These are phyloP conservation scores for Oceanodroma tethys DNA, from an alignment of 2,113 vertebrate species.

Conservation along the genomic window DNA sequence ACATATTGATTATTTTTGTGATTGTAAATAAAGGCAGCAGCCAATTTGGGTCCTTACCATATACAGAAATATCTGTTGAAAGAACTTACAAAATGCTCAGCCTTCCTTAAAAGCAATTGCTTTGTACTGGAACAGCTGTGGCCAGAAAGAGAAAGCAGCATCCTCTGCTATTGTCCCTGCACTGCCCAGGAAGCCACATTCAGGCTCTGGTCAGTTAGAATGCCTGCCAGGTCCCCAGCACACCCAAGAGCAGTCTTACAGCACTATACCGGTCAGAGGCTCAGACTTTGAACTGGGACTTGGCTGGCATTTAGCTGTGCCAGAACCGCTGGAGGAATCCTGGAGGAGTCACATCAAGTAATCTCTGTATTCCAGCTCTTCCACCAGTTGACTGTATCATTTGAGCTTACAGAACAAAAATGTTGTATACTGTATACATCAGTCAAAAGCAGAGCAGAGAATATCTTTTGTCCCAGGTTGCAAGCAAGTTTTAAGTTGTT, in stretches of 20 bases:
- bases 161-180: not conserved
- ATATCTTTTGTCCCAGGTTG: not conserved
- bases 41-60: not conserved
- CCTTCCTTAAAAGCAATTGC: not conserved
- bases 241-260: not conserved
- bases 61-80: not conserved
- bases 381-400: not conserved
- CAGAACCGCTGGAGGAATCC: not conserved
- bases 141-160: not conserved
- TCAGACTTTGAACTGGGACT: not conserved
- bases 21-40: not conserved
- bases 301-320: not conserved
- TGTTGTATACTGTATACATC: not conserved
- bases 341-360: not conserved
- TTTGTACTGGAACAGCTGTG: not conserved
- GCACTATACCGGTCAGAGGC: rapidly evolving
- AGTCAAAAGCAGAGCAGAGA: not conserved
- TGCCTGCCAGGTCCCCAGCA: not conserved
- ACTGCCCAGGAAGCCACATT: not conserved
- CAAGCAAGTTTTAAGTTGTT: not conserved
- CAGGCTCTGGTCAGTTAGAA: not conserved
- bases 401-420: not conserved
- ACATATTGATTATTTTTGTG: not conserved
- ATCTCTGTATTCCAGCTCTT: not conserved
- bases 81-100: not conserved